Percentiles rank a stretch among this genome's conserved stretches.
Evolutionary conservation across 2,113 vertebrate species (phyloP).

Genomic region (Microtus pennsylvanicus): DNA sequence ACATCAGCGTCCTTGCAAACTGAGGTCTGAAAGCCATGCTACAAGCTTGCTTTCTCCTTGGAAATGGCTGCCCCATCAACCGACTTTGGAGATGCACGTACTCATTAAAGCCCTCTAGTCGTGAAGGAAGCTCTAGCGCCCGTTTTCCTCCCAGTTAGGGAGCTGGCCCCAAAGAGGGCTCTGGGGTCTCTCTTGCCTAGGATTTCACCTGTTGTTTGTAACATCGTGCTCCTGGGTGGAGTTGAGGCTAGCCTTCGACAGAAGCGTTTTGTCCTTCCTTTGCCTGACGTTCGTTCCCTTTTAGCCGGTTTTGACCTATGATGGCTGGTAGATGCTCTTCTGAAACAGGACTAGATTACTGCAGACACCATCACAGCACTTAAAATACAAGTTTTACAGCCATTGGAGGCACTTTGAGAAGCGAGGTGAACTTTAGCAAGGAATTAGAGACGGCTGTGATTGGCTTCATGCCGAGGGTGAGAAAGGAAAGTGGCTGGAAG

Average conservation of each 20-base stretch:
- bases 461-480: not conserved
- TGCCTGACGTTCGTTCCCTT: no score
- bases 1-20: not conserved
- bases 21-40: not conserved
- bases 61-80: not conserved
- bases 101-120: not conserved
- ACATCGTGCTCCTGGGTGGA: rapidly evolving
- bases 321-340: no score
- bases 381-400: not conserved
- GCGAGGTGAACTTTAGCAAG: not conserved
- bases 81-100: not conserved
- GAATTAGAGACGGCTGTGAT: not conserved
- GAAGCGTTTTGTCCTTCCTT: no score
- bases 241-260: no score
- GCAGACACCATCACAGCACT: not conserved
- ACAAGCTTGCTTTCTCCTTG: not conserved
- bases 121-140: not conserved
- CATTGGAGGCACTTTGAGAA: not conserved
- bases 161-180: not conserved
- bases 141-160: not conserved
- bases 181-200: not conserved
- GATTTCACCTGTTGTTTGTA: not conserved
- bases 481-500: not conserved
- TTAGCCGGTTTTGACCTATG: no score
- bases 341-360: not conserved